Percentiles rank a stretch among this genome's conserved stretches.
phyloP scores from a whole-genome alignment of 2,797 vertebrate genomes.

The Platalea minor region DNA sequence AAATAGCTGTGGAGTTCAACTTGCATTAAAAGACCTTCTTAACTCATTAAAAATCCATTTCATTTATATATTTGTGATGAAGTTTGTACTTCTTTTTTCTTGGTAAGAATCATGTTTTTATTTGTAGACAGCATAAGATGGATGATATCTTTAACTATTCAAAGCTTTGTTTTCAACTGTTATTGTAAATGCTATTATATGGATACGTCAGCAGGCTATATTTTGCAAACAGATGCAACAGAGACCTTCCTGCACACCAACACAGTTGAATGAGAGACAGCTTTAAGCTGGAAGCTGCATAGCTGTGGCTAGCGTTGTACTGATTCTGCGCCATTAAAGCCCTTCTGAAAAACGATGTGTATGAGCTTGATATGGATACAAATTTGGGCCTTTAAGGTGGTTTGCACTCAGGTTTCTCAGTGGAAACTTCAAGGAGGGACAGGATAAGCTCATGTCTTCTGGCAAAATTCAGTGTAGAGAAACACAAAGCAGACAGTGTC shows the following conservation, averaged over 20 bases:
- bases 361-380: neutral
- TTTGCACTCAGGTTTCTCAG: neutral
- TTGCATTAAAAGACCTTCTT: neutral
- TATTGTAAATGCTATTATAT: neutral
- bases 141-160: neutral
- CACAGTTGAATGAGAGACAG: neutral
- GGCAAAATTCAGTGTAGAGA: neutral
- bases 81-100: neutral
- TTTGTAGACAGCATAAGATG: neutral
- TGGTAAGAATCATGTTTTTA: neutral
- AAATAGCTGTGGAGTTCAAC: neutral
- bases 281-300: neutral
- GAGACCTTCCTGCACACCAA: neutral
- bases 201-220: neutral
- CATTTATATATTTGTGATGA: neutral
- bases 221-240: neutral
- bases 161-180: neutral
- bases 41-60: neutral
- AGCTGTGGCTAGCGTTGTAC: neutral
- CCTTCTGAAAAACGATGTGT: neutral
- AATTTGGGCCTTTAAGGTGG: neutral
- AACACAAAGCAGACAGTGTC: neutral
- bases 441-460: neutral
- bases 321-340: neutral
- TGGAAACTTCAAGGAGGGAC: neutral